These are phyloP conservation scores for Watsonalla binaria DNA, from an alignment of 2,888 invertebrate species.

Conservation along the genomic window DNA sequence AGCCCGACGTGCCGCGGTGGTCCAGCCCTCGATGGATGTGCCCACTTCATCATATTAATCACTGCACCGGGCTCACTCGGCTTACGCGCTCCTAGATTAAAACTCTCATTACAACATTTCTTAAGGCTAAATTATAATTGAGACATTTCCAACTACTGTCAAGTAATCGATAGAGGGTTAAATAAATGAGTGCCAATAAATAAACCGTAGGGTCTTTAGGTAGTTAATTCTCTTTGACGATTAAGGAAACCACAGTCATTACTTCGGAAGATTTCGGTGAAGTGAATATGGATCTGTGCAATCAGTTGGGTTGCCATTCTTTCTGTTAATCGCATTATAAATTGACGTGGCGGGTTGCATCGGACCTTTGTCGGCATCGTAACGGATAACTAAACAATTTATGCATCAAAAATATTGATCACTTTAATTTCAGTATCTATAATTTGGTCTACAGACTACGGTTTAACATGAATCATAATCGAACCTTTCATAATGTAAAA, in stretches of 20 bases:
- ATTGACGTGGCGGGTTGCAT: conserved; percentile 59
- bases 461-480: conserved; percentile 22
- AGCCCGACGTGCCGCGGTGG: conserved; percentile 48
- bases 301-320: conserved; percentile 66
- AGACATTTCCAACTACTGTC: conserved; percentile 68
- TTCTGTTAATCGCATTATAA: conserved; percentile 75
- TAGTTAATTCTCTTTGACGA: conserved; percentile 37
- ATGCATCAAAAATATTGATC: conserved; percentile 59
- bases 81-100: conserved; percentile 72
- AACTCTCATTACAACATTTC: conserved; percentile 68
- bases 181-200: conserved; percentile 58
- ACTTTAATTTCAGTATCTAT: conserved; percentile 53
- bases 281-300: conserved; percentile 58
- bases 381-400: conserved; percentile 54
- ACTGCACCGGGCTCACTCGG: conserved; percentile 64
- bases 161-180: conserved; percentile 39
- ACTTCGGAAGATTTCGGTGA: conserved; percentile 51
- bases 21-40: conserved; percentile 54
- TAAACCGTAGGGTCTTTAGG: conserved; percentile 32
- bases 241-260: conserved; percentile 49
- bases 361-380: conserved; percentile 65
- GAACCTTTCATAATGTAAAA: conserved; percentile 4
- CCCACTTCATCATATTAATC: conserved; percentile 71
- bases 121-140: conserved; percentile 76
- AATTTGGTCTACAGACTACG: conserved; percentile 49